A percentile compares a stretch with the other conserved stretches of the same genome.
Conservation (phyloP, 2,888 invertebrate genomes). For the Thera obeliscata region DNA sequence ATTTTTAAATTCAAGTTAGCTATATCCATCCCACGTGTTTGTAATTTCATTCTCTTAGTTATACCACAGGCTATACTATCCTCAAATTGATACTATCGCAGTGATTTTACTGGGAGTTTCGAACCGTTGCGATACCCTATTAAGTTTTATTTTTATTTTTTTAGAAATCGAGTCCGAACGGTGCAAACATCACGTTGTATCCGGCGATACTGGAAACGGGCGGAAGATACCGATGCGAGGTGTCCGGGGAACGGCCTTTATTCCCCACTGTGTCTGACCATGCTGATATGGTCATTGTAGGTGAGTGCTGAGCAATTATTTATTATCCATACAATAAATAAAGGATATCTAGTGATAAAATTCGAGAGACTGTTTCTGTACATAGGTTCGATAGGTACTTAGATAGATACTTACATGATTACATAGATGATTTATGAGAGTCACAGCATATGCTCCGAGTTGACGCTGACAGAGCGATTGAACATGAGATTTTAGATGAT, state of each 20-base stretch:
- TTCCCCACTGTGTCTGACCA: constrained; percentile 91
- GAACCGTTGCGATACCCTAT: constrained; percentile 14
- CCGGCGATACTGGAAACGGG: constrained; percentile 88
- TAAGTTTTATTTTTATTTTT: constrained; percentile 29
- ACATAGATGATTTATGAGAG: no score
- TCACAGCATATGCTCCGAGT: no score
- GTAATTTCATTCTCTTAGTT: not conserved
- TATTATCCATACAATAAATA: not conserved
- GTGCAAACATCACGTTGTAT: constrained; percentile 86
- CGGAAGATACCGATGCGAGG: constrained; percentile 91
- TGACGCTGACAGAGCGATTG: no score
- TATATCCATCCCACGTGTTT: not conserved
- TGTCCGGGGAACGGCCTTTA: constrained; percentile 90
- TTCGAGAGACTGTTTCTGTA: no score
- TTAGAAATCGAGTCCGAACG: constrained; percentile 87
- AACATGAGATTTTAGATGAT: no score
- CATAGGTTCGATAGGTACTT: no score
- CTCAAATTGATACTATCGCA: not conserved
- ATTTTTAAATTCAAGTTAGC: no score
- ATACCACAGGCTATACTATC: not conserved
- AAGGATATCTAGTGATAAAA: not conserved
- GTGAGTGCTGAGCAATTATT: constrained; percentile 73
- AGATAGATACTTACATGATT: no score
- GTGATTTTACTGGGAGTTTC: constrained; percentile 3
- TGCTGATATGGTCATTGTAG: constrained; percentile 89